These are phyloP conservation scores for Hirundichthys speculiger DNA, from an alignment of 2,113 vertebrate species.

Conservation along the genomic window DNA sequence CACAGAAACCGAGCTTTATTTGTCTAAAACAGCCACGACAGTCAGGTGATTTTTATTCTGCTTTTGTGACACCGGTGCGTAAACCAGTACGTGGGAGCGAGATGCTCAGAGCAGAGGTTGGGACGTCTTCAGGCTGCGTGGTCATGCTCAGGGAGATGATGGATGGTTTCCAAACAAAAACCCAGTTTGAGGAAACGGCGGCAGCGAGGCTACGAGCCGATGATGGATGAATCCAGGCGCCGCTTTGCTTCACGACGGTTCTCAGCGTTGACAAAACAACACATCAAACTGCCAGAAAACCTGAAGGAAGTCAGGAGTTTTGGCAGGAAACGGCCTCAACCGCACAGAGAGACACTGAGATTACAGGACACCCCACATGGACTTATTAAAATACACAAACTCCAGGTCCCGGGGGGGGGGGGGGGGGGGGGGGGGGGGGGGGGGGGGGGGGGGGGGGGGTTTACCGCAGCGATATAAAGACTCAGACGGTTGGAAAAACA, in stretches of 20 bases:
- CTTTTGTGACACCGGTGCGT: too few species aligned
- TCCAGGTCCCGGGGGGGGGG: not conserved
- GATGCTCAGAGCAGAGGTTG: not conserved
- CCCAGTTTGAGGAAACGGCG: constrained; percentile 60
- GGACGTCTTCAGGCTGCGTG: constrained; percentile 12
- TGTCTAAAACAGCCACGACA: too few species aligned
- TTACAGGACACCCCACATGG: constrained; percentile 24
- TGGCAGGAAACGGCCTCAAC: constrained; percentile 9
- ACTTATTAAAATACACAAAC: constrained; percentile 37
- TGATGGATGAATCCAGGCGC: constrained; percentile 64
- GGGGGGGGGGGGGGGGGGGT: not conserved
- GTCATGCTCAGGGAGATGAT: constrained; percentile 60
- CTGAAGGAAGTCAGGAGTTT: not conserved
- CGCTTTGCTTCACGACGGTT: constrained; percentile 27
- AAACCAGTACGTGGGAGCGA: not conserved
- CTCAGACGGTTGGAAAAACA: too few species aligned
- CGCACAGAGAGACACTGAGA: not conserved
- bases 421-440: constrained; percentile 30
- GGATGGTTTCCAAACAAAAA: constrained; percentile 76
- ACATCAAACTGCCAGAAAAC: constrained; percentile 16
- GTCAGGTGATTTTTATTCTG: not conserved
- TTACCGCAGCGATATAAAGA: too few species aligned
- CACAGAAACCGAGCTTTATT: too few species aligned
- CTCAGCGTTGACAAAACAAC: constrained; percentile 27
- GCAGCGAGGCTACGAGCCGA: constrained; percentile 40